Conservation (phyloP, 2,797 vertebrate species). For the Gila robusta region DNA sequence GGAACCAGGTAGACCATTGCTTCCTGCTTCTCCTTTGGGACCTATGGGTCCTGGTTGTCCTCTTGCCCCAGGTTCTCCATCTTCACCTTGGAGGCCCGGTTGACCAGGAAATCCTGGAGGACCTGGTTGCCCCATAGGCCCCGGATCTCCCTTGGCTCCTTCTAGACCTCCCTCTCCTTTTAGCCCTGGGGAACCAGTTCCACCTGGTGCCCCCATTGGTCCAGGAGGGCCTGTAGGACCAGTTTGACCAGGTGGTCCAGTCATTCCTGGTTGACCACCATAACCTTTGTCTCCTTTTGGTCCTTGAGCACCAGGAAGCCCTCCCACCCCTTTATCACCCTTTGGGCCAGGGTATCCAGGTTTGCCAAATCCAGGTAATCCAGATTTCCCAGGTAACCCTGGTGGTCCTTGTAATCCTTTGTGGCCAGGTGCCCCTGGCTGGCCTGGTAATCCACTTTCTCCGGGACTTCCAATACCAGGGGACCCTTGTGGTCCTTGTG, state of each 20-base stretch:
- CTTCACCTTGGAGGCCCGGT: constrained; percentile 89
- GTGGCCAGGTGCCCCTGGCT: constrained; percentile 87
- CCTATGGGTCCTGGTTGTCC: constrained; percentile 87
- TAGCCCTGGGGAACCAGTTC: constrained; percentile 86
- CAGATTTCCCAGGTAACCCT: constrained; percentile 91
- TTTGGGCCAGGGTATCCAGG: constrained; percentile 92
- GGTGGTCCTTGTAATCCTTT: constrained; percentile 93
- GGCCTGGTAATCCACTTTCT: constrained; percentile 89
- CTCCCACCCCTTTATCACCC: constrained; percentile 89
- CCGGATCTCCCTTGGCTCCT: constrained; percentile 87
- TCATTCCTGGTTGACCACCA: constrained; percentile 85
- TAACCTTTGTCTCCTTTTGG: constrained; percentile 92
- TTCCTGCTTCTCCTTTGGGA: constrained; percentile 89
- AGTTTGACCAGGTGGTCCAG: constrained; percentile 85
- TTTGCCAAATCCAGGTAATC: constrained; percentile 92
- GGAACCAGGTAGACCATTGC: constrained; percentile 88
- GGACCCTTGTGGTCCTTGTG: constrained; percentile 87
- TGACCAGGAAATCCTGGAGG: constrained; percentile 89
- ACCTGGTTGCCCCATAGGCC: constrained; percentile 88
- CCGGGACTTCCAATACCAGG: constrained; percentile 92
- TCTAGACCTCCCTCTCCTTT: constrained; percentile 89
- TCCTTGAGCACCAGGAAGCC: constrained; percentile 85
- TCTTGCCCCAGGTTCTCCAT: constrained; percentile 88
- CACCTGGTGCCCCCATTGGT: constrained; percentile 86
- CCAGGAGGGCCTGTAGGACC: constrained; percentile 87